phyloP scores from a whole-genome alignment of 2,113 vertebrate genomes.

The Talpa occidentalis region DNA sequence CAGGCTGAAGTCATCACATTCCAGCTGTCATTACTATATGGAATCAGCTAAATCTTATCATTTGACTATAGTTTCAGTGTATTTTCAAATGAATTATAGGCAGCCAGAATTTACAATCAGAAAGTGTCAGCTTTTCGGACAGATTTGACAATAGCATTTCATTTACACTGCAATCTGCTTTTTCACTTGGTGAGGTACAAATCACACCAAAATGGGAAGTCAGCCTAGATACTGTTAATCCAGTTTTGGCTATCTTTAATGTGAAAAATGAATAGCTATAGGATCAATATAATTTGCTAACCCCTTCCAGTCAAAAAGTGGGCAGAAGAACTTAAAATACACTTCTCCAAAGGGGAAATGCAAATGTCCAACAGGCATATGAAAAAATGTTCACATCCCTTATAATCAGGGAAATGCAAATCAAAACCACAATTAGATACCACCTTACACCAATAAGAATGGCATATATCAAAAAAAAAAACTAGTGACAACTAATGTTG shows the following conservation, averaged over 20 bases:
- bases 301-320: too few species aligned
- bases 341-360: too few species aligned
- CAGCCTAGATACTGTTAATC: neutral
- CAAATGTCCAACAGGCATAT: too few species aligned
- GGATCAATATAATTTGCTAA: neutral
- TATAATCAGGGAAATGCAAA: too few species aligned
- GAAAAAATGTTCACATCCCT: too few species aligned
- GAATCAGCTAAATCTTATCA: constrained; percentile 56
- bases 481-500: too few species aligned
- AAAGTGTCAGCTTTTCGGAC: constrained; percentile 38
- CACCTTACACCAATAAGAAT: too few species aligned
- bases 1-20: constrained; percentile 57
- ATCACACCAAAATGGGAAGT: constrained; percentile 32
- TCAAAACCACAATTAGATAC: too few species aligned
- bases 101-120: constrained; percentile 32
- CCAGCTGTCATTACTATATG: constrained; percentile 62
- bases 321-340: too few species aligned
- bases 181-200: constrained; percentile 22
- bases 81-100: constrained; percentile 61
- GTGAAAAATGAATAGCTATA: neutral
- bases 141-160: constrained; percentile 57
- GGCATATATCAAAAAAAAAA: too few species aligned
- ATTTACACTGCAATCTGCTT: constrained; percentile 15
- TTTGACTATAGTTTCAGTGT: constrained; percentile 31
- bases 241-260: neutral